Evolutionary conservation across 2,888 invertebrate species (phyloP), one percentile per base, ranked within the genome.

Genomic region (Amitus sp.): DNA sequence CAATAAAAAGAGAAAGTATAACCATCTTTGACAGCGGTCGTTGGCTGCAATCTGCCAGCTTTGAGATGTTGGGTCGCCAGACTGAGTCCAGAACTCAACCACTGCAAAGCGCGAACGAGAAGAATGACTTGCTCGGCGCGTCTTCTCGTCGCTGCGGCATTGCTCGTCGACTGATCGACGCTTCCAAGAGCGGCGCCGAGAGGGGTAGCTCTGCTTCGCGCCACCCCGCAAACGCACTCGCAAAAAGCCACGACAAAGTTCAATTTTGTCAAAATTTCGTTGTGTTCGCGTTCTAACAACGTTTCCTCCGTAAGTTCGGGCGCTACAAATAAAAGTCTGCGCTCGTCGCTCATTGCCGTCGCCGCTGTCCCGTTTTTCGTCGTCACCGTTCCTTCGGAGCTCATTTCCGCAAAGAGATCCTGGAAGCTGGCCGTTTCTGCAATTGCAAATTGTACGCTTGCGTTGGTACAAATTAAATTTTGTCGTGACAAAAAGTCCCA

Each of bases 241-340:
- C 96, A 96, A 66, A 99, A 85, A 65, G 97, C 96, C 75, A 96
- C 86, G 66, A 98, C 96, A 85, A 98, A 99, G 85, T 97, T 95
- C 71, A 99, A 86, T 84, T 98, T 98, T 15, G 96, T 96, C 83
- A 99, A 87, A 42, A 95, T 96, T 82, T 96, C 96, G 85, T 96
- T 96, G 85, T 98, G 97, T 84, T 96, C 96, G 79, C 93, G 91
- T 90, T 96, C 96, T 75, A 98, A 88, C 45, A 98, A 87, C 12
- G 97, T 97, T 84, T 98, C 98, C 83, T 96, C 96, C 51, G 95
- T 94, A 73, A 98, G 85, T 81, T 96, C 96, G 10, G 96, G 97
- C 13, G 96, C 92, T 77, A 93, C 90, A 84, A 94, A 94, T 70
- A 88, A 87, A 65, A 90, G 84, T 15, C 89, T 88, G 66, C 84